These are phyloP conservation scores for Semnornis frantzii DNA, from an alignment of 2,113 vertebrate genomes.

Conservation along the genomic window DNA sequence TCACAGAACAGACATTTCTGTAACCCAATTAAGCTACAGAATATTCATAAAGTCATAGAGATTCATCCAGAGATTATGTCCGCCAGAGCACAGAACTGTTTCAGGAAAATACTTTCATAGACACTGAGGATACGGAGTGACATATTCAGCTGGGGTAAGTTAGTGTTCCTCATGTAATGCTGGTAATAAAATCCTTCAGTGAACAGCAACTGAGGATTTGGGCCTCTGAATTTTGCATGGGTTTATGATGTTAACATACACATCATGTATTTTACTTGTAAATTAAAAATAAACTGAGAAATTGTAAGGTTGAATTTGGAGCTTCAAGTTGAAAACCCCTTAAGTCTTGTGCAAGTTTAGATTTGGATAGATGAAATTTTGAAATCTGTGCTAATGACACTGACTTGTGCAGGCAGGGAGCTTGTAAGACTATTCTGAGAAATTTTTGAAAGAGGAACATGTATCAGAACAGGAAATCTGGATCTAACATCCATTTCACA, in stretches of 20 bases:
- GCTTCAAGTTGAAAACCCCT: not conserved
- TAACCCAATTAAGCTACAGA: not conserved
- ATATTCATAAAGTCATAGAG: not conserved
- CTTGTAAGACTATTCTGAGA: not conserved
- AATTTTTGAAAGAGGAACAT: not conserved
- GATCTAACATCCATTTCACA: not conserved
- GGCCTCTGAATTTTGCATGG: not conserved
- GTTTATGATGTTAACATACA: not conserved
- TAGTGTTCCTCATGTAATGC: not conserved
- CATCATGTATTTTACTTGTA: not conserved
- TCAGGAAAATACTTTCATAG: not conserved
- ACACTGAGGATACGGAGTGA: not conserved
- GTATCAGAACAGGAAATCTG: not conserved
- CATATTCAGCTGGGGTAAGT: not conserved
- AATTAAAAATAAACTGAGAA: not conserved
- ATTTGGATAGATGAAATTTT: not conserved
- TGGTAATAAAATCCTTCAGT: not conserved
- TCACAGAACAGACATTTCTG: not conserved
- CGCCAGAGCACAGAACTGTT: not conserved
- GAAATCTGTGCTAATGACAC: not conserved
- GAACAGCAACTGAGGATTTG: not conserved
- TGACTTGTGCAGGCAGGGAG: not conserved
- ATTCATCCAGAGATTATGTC: not conserved
- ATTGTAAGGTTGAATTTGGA: not conserved
- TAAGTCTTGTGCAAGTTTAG: not conserved